A percentile compares a stretch with the other conserved stretches of the same genome.
Conservation (phyloP, 1,140 invertebrate genomes). For the Ephestia elutella region DNA sequence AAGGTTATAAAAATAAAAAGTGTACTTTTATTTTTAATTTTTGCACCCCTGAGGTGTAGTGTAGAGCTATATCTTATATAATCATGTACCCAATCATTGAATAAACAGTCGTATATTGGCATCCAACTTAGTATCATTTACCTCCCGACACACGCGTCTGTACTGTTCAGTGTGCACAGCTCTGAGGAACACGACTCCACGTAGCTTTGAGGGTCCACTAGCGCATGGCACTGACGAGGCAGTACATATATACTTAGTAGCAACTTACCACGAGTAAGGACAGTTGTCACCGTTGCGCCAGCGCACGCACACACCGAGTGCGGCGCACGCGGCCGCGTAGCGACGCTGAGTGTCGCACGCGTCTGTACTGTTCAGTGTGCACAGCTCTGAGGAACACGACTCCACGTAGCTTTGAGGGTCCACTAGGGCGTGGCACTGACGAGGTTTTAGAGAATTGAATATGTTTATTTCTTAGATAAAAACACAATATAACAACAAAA, state of each 20-base stretch:
- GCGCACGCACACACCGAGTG: slow-evolving; percentile 79
- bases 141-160: too few species aligned
- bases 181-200: slow-evolving; percentile 82
- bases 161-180: slow-evolving; percentile 74
- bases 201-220: slow-evolving; percentile 81
- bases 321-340: slow-evolving; percentile 83
- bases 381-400: slow-evolving; percentile 81
- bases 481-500: too few species aligned
- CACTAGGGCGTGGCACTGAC: slow-evolving; percentile 81
- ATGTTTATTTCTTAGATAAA: not conserved
- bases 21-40: too few species aligned
- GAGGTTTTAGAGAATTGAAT: not conserved
- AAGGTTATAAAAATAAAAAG: too few species aligned
- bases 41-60: too few species aligned
- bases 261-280: slow-evolving; percentile 76
- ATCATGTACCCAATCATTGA: too few species aligned
- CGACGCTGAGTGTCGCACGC: slow-evolving; percentile 80
- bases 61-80: too few species aligned
- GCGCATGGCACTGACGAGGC: slow-evolving; percentile 21
- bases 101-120: too few species aligned
- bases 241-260: not conserved
- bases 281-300: slow-evolving; percentile 78
- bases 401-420: slow-evolving; percentile 80
- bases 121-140: too few species aligned
- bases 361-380: slow-evolving; percentile 73